Percentiles rank a stretch among this genome's conserved stretches.
Evolutionary conservation across 1,140 invertebrate genomes (phyloP).

Genomic region (Rhyzopertha dominica): DNA sequence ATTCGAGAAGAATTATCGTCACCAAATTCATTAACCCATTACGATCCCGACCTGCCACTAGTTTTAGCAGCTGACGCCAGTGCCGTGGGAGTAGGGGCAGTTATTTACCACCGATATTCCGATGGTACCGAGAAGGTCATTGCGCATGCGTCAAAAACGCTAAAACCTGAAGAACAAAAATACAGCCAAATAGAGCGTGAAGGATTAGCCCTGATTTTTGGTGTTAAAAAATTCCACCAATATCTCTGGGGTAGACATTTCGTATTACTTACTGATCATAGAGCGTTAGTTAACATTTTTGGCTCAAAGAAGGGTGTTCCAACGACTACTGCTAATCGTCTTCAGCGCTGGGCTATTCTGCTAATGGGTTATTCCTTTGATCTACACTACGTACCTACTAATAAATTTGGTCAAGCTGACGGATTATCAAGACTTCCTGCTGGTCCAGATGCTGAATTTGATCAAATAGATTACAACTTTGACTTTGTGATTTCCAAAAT

Average conservation of each 20-base stretch:
- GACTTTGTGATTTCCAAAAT: no score
- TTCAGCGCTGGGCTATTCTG: no score
- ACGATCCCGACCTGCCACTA: slow-evolving; percentile 19
- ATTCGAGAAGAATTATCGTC: slow-evolving; percentile 32
- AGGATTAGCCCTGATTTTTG: slow-evolving; percentile 33
- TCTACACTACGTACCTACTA: no score
- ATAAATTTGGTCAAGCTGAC: no score
- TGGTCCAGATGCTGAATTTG: no score
- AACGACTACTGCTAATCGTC: no score
- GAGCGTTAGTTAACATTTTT: slow-evolving; percentile 15
- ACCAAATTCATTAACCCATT: slow-evolving; percentile 18
- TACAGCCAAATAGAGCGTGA: slow-evolving; percentile 39
- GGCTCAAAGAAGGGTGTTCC: slow-evolving; percentile 30
- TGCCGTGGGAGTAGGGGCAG: slow-evolving; percentile 1
- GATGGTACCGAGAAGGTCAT: slow-evolving; percentile 25
- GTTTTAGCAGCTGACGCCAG: slow-evolving; percentile 23
- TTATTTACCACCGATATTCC: not conserved
- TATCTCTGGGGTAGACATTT: slow-evolving; percentile 15
- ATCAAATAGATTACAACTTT: no score
- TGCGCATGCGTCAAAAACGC: slow-evolving; percentile 38
- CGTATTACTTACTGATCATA: slow-evolving; percentile 16
- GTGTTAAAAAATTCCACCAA: slow-evolving; percentile 40
- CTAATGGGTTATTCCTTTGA: no score
- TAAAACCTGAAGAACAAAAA: slow-evolving; percentile 33
- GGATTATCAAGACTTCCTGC: no score